phyloP scores from a whole-genome alignment of 1,140 invertebrate species.

The Magallana gigas region DNA sequence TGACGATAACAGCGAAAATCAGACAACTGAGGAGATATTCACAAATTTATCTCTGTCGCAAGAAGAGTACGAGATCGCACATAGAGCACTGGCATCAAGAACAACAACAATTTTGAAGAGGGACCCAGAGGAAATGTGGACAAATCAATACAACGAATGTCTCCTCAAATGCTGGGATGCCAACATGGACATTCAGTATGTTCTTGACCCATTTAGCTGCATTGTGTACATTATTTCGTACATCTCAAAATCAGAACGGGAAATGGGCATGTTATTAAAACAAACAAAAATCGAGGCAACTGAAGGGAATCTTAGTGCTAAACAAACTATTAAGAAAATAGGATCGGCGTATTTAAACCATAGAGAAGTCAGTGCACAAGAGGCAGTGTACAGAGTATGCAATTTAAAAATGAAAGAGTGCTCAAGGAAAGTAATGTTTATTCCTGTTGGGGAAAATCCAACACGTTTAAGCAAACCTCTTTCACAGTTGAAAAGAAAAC shows the following conservation, averaged over 20 bases:
- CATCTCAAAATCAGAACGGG: conserved; percentile 52
- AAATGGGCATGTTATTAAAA: conserved; percentile 48
- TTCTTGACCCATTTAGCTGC: conserved; percentile 28
- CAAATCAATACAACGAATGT: conserved; percentile 41
- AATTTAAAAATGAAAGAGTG: conserved; percentile 48
- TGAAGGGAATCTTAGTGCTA: conserved; percentile 46
- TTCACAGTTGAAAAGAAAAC: not conserved
- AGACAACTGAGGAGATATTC: not conserved
- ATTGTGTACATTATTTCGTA: conserved; percentile 46
- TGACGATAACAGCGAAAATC: not conserved
- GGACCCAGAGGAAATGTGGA: conserved; percentile 21
- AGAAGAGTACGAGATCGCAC: conserved; percentile 3
- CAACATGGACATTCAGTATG: conserved; percentile 43
- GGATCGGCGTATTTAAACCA: conserved; percentile 46
- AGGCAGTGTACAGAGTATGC: conserved; percentile 55
- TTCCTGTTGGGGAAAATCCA: conserved; percentile 43
- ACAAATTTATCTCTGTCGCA: not conserved
- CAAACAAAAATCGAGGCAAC: conserved; percentile 49
- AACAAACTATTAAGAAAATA: conserved; percentile 42
- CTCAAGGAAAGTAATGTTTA: conserved; percentile 53
- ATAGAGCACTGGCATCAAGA: not conserved
- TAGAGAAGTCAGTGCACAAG: conserved; percentile 54
- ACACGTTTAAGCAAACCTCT: conserved; percentile 6
- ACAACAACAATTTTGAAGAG: not conserved
- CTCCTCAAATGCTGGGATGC: conserved; percentile 44